Evolutionary conservation across 2,113 vertebrate genomes (phyloP).

Genomic region (Arothron firmamentum): DNA sequence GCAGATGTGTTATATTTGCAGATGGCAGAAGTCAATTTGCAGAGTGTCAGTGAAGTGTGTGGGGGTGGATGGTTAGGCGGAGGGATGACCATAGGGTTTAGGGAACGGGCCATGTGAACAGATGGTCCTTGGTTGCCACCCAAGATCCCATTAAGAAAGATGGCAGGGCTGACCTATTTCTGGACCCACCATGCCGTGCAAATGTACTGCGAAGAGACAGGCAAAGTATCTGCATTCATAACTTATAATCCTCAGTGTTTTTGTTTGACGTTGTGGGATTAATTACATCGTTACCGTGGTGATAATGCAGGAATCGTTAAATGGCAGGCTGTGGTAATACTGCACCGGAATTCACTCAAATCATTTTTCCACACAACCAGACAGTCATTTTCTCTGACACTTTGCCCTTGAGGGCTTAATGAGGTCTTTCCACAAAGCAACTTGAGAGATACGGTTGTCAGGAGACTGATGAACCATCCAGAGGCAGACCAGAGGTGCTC

Average conservation of each 20-base stretch:
- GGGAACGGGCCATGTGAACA: slow-evolving; percentile 56
- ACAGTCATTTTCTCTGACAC: slow-evolving; percentile 19
- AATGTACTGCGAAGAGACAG: slow-evolving; percentile 42
- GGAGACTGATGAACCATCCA: slow-evolving; percentile 38
- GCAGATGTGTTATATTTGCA: slow-evolving; percentile 54
- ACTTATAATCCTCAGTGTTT: slow-evolving; percentile 50
- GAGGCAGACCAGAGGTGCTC: slow-evolving; percentile 28
- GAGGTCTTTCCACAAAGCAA: slow-evolving; percentile 44
- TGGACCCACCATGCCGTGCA: slow-evolving; percentile 47
- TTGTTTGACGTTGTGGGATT: slow-evolving; percentile 50
- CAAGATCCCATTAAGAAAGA: slow-evolving; percentile 74
- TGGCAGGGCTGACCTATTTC: slow-evolving; percentile 71
- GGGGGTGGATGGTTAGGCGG: slow-evolving; percentile 46
- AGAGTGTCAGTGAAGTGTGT: slow-evolving; percentile 23
- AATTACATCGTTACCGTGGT: slow-evolving; percentile 21
- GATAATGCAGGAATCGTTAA: slow-evolving; percentile 37
- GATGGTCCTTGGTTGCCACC: slow-evolving; percentile 68
- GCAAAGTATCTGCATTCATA: slow-evolving; percentile 39
- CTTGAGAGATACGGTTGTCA: slow-evolving; percentile 41
- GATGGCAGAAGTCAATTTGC: slow-evolving; percentile 42
- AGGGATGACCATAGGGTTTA: slow-evolving; percentile 65
- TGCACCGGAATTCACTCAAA: slow-evolving; percentile 4
- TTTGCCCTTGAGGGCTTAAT: slow-evolving; percentile 60
- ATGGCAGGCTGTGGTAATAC: slow-evolving; percentile 5
- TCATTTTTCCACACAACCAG: slow-evolving; percentile 34